phyloP scores from a whole-genome alignment of 2,888 invertebrate species.

The Cacoxenus indagator region DNA sequence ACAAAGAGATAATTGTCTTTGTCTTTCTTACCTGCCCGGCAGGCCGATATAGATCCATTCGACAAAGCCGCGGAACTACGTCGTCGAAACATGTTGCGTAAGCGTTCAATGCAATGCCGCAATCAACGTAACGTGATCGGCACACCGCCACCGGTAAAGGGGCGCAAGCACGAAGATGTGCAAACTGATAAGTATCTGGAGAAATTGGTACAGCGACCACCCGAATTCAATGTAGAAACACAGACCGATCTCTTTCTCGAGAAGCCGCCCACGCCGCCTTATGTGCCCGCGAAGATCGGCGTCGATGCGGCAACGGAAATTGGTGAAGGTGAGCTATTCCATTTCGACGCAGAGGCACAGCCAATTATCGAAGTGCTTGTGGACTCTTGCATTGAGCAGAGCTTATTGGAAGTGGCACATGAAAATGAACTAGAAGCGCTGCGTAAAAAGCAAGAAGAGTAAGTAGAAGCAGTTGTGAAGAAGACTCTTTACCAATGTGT shows the following conservation, averaged over 20 bases:
- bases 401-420: slow-evolving; percentile 89
- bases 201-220: slow-evolving; percentile 84
- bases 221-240: slow-evolving; percentile 82
- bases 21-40: not conserved
- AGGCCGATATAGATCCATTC: slow-evolving; percentile 71
- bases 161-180: slow-evolving; percentile 86
- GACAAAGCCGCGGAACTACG: slow-evolving; percentile 71
- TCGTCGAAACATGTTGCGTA: slow-evolving; percentile 81
- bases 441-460: slow-evolving; percentile 76
- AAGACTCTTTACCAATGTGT: not conserved
- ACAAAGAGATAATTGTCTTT: slow-evolving; percentile 16
- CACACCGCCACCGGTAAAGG: slow-evolving; percentile 76
- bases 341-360: slow-evolving; percentile 92
- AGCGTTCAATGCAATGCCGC: slow-evolving; percentile 74
- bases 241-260: slow-evolving; percentile 91
- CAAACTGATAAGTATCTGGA: slow-evolving; percentile 93
- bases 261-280: slow-evolving; percentile 84
- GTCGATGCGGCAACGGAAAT: slow-evolving; percentile 89
- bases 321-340: slow-evolving; percentile 91
- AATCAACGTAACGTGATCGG: slow-evolving; percentile 73
- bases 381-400: slow-evolving; percentile 90
- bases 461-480: slow-evolving; percentile 29
- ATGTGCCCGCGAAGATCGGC: slow-evolving; percentile 84
- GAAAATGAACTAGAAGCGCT: slow-evolving; percentile 91
- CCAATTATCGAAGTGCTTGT: slow-evolving; percentile 91